Conservation (phyloP, 2,113 vertebrate species). For the Ctenodactylus gundi region DNA sequence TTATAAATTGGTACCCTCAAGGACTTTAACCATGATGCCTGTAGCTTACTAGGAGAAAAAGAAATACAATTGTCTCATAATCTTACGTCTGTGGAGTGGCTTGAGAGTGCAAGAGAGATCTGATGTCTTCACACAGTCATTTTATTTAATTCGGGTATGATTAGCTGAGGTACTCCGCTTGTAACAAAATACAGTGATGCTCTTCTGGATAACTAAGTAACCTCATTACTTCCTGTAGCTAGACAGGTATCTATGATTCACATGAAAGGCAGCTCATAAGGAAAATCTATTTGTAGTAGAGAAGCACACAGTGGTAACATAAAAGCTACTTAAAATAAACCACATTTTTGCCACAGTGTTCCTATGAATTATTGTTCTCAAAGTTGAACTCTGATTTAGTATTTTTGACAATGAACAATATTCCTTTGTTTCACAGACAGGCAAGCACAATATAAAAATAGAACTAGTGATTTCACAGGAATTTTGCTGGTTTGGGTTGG, state of each 20-base stretch:
- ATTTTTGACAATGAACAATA: slow-evolving; percentile 61
- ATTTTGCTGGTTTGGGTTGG: slow-evolving; percentile 59
- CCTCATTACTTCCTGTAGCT: slow-evolving; percentile 33
- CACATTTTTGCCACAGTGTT: neutral
- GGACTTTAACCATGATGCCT: neutral
- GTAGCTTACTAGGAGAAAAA: slow-evolving; percentile 22
- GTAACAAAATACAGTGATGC: neutral
- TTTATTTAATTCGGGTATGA: slow-evolving; percentile 44
- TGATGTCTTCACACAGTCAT: slow-evolving; percentile 15
- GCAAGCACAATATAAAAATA: neutral
- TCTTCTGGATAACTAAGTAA: slow-evolving; percentile 22
- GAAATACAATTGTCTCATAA: slow-evolving; percentile 3
- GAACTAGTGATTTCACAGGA: slow-evolving; percentile 34
- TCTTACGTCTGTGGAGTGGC: neutral
- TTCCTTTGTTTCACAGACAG: slow-evolving; percentile 57
- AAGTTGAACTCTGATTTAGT: slow-evolving; percentile 52
- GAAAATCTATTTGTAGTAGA: neutral
- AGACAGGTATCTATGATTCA: slow-evolving; percentile 40
- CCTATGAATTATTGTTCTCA: slow-evolving; percentile 41
- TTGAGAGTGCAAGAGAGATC: neutral
- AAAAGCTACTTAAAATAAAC: slow-evolving; percentile 38
- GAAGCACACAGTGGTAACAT: neutral
- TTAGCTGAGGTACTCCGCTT: slow-evolving; percentile 13
- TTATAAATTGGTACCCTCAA: slow-evolving; percentile 5
- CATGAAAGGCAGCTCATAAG: slow-evolving; percentile 22